Conservation (phyloP, 2,797 vertebrate genomes). For the Synanceia verrucosa region DNA sequence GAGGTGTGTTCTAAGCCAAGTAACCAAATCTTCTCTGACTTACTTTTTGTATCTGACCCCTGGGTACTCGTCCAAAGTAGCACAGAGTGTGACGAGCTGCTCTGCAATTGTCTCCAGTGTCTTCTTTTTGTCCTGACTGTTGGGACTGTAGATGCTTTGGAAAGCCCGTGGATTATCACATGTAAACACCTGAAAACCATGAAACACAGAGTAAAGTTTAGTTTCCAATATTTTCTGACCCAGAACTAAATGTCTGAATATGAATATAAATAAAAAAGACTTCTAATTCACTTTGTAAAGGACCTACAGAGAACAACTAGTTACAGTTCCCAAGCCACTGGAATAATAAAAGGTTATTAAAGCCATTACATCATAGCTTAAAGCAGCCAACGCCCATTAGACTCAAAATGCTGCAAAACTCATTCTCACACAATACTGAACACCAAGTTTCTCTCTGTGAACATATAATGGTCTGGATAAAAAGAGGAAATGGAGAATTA, state of each 20-base stretch:
- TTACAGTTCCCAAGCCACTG: background rate
- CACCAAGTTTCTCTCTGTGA: background rate
- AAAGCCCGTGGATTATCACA: slow-evolving; percentile 90
- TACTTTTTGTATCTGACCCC: slow-evolving; percentile 94
- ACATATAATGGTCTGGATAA: background rate
- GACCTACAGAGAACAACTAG: background rate
- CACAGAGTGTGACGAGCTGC: slow-evolving; percentile 94
- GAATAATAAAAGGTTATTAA: background rate
- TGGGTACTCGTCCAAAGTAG: slow-evolving; percentile 94
- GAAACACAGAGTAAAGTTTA: background rate
- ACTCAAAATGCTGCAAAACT: background rate
- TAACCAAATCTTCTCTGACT: slow-evolving; percentile 44
- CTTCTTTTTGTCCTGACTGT: slow-evolving; percentile 80
- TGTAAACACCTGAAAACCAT: slow-evolving; percentile 89
- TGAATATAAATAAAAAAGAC: background rate
- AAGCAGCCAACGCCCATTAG: slow-evolving; percentile 13
- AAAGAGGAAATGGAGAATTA: slow-evolving; percentile 40
- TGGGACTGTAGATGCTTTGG: slow-evolving; percentile 89
- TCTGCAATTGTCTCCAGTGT: slow-evolving; percentile 86
- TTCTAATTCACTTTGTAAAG: background rate
- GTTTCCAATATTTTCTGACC: background rate
- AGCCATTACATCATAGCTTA: slow-evolving; percentile 6
- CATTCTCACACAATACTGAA: background rate
- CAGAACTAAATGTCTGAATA: background rate
- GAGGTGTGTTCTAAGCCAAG: slow-evolving; percentile 21